Percentiles rank a stretch among this genome's conserved stretches.
phyloP scores from a whole-genome alignment of 2,113 vertebrate genomes.

The Pundamilia nyererei region DNA sequence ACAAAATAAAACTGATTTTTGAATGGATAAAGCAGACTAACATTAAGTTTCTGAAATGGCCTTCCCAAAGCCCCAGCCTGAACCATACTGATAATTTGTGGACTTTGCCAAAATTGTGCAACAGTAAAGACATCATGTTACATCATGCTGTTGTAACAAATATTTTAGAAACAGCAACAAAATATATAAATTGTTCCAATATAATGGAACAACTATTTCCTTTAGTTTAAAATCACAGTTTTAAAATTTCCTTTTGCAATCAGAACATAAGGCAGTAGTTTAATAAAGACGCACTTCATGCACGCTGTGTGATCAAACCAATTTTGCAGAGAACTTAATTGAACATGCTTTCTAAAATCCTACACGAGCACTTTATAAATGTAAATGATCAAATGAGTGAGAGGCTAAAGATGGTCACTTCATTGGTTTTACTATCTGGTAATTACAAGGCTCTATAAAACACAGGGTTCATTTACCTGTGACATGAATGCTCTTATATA shows the following conservation, averaged over 20 bases:
- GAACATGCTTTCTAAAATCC: neutral
- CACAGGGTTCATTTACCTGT: slow-evolving; percentile 21
- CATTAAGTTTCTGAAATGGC: neutral
- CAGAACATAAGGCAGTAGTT: neutral
- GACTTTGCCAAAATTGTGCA: neutral
- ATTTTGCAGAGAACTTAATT: neutral
- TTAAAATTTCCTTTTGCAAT: neutral
- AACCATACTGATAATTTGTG: neutral
- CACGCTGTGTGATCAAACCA: neutral
- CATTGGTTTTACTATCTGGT: slow-evolving; percentile 6
- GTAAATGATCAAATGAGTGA: slow-evolving; percentile 1
- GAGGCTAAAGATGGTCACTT: slow-evolving; percentile 9
- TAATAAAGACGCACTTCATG: neutral
- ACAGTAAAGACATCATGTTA: neutral
- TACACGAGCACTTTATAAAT: neutral
- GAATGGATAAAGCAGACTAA: neutral
- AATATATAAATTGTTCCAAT: neutral
- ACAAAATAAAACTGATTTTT: neutral
- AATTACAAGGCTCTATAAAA: slow-evolving; percentile 36
- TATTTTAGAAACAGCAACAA: neutral
- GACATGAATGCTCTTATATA: slow-evolving; percentile 37
- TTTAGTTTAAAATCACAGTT: neutral
- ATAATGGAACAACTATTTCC: neutral
- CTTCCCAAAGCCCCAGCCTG: neutral
- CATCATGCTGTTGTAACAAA: neutral